Evolutionary conservation across 2,113 vertebrate species (phyloP).

Genomic region (Myotis yumanensis): DNA sequence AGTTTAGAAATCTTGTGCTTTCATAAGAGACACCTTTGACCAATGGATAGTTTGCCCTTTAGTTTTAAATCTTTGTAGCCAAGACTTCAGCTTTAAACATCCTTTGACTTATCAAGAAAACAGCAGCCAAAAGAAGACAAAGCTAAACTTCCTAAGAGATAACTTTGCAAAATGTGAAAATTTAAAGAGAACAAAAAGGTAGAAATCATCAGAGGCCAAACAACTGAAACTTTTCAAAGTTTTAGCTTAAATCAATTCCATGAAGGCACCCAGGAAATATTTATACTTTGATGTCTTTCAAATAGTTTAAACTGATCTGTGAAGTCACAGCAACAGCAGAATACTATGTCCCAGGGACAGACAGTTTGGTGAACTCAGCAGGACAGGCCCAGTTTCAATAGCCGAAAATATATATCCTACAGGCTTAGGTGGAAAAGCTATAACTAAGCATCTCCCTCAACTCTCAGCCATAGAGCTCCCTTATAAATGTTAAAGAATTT

Average conservation of each 20-base stretch:
- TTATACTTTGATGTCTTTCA: slow-evolving; percentile 84
- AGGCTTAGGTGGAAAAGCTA: slow-evolving; percentile 49
- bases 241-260: slow-evolving; percentile 78
- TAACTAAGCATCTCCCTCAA: slow-evolving; percentile 45
- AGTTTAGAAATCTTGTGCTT: slow-evolving; percentile 54
- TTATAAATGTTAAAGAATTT: slow-evolving; percentile 65
- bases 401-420: slow-evolving; percentile 66
- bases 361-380: slow-evolving; percentile 78
- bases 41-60: slow-evolving; percentile 25
- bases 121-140: background rate
- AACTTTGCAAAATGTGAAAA: slow-evolving; percentile 48
- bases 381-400: slow-evolving; percentile 40
- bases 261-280: slow-evolving; percentile 83
- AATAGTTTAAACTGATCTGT: slow-evolving; percentile 83
- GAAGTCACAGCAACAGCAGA: slow-evolving; percentile 73
- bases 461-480: slow-evolving; percentile 47
- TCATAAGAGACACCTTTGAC: slow-evolving; percentile 47
- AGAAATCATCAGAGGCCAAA: slow-evolving; percentile 73
- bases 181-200: background rate
- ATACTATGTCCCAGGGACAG: slow-evolving; percentile 69
- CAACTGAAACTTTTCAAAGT: slow-evolving; percentile 63
- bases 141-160: slow-evolving; percentile 26
- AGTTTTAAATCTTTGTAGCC: slow-evolving; percentile 43
- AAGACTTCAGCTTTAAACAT: slow-evolving; percentile 60
- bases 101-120: slow-evolving; percentile 45